phyloP scores from a whole-genome alignment of 1,140 invertebrate genomes.

The Batillaria attramentaria region DNA sequence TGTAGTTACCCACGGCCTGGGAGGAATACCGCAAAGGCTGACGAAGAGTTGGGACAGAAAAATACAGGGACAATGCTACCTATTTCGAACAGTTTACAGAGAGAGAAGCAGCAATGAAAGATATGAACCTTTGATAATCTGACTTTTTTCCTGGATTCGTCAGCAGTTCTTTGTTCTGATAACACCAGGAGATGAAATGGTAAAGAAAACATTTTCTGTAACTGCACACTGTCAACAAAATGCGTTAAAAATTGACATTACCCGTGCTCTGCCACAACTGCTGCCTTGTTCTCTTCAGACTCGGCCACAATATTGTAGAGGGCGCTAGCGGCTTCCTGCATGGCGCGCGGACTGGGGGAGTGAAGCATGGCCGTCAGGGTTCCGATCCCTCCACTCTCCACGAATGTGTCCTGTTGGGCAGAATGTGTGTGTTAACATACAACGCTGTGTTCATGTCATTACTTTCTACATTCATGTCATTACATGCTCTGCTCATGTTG shows the following conservation, averaged over 20 bases:
- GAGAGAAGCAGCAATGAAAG: too few relatives aligned
- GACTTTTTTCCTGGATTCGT: not conserved
- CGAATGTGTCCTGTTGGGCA: conserved; percentile 68
- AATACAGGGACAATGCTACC: too few relatives aligned
- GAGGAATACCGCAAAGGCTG: too few relatives aligned
- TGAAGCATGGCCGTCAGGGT: conserved; percentile 63
- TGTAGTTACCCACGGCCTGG: too few relatives aligned
- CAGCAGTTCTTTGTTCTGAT: too few relatives aligned
- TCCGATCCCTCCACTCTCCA: conserved; percentile 62
- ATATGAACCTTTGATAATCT: too few relatives aligned
- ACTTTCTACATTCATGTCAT: not conserved
- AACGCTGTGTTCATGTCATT: not conserved
- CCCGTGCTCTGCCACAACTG: conserved; percentile 66
- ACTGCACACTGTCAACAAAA: too few relatives aligned
- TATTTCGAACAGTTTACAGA: too few relatives aligned
- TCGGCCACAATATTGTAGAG: conserved; percentile 67
- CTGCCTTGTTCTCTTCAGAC: conserved; percentile 62
- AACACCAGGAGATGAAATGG: too few relatives aligned
- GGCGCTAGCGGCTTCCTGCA: conserved; percentile 62
- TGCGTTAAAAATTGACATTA: conserved; percentile 35
- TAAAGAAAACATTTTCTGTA: too few relatives aligned
- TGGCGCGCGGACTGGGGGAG: conserved; percentile 55
- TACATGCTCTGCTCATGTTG: not conserved
- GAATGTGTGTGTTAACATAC: not conserved
- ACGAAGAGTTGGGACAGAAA: too few relatives aligned